Evolutionary conservation across 2,113 vertebrate genomes (phyloP).

Genomic region (Nicator chloris): DNA sequence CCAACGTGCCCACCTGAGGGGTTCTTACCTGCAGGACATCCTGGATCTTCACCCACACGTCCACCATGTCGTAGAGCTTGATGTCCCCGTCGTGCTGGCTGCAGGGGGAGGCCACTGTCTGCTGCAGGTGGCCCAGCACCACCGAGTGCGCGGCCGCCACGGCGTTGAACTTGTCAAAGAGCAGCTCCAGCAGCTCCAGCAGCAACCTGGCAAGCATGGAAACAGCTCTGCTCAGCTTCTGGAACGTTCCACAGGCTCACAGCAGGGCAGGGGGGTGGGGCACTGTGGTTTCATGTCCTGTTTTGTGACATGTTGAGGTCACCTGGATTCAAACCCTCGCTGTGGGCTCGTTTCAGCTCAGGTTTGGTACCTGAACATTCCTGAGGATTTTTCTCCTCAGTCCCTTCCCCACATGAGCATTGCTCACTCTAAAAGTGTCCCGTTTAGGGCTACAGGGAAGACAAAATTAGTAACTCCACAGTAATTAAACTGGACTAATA

Average conservation of each 20-base stretch:
- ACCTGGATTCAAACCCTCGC: neutral
- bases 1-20: neutral
- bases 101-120: constrained; percentile 74
- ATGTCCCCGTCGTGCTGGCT: constrained; percentile 80
- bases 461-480: neutral
- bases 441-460: neutral
- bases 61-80: constrained; percentile 97
- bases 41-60: constrained; percentile 98
- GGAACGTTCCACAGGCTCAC: neutral
- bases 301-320: neutral
- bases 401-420: fast-evolving
- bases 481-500: neutral
- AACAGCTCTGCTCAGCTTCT: neutral
- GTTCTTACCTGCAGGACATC: constrained; percentile 89
- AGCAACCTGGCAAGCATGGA: constrained; percentile 76
- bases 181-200: constrained; percentile 91
- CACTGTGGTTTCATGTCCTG: fast-evolving
- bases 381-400: neutral
- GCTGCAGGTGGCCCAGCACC: constrained; percentile 88
- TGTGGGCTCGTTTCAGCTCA: neutral
- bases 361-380: neutral
- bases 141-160: constrained; percentile 89
- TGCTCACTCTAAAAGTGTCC: neutral
- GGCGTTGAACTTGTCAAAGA: constrained; percentile 97
- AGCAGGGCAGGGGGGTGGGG: neutral